Percentiles rank a stretch among this genome's conserved stretches.
These are phyloP conservation scores for Lasioglossum figueresi DNA, from an alignment of 2,888 invertebrate species.

Conservation along the genomic window DNA sequence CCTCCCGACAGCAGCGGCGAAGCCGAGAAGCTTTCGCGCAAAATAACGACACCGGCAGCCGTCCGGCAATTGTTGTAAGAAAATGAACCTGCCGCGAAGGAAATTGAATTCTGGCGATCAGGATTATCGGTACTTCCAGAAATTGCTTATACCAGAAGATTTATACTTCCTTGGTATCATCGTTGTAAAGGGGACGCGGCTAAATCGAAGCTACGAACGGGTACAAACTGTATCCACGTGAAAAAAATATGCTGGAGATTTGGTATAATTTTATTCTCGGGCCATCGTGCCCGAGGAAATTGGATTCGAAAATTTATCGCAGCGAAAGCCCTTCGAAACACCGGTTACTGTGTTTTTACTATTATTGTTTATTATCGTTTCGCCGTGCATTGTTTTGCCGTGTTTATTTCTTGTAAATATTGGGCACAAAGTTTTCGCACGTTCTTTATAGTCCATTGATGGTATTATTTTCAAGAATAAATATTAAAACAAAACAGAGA, in stretches of 20 bases:
- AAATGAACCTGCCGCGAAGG: not conserved
- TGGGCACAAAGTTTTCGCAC: not conserved
- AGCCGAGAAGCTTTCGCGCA: not conserved
- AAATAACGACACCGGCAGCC: not conserved
- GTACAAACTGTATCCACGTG: not conserved
- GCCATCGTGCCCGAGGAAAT: not conserved
- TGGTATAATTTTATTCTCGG: not conserved
- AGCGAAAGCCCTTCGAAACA: not conserved
- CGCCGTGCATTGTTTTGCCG: not conserved
- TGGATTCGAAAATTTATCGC: not conserved
- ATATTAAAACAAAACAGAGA: not conserved
- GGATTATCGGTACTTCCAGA: conserved; percentile 28
- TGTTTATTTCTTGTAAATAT: not conserved
- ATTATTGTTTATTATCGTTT: not conserved
- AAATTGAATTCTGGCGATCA: conserved; percentile 19
- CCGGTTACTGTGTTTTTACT: not conserved
- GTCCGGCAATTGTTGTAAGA: conserved; percentile 17
- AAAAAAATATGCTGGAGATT: not conserved
- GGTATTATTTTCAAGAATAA: not conserved
- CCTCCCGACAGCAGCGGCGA: not conserved
- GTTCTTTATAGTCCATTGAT: not conserved
- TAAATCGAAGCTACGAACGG: not conserved
- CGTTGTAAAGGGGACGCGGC: not conserved
- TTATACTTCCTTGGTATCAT: conserved; percentile 3
- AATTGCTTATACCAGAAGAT: conserved; percentile 19